Evolutionary conservation across 2,888 invertebrate genomes (phyloP).

Genomic region (Tineola bisselliella): DNA sequence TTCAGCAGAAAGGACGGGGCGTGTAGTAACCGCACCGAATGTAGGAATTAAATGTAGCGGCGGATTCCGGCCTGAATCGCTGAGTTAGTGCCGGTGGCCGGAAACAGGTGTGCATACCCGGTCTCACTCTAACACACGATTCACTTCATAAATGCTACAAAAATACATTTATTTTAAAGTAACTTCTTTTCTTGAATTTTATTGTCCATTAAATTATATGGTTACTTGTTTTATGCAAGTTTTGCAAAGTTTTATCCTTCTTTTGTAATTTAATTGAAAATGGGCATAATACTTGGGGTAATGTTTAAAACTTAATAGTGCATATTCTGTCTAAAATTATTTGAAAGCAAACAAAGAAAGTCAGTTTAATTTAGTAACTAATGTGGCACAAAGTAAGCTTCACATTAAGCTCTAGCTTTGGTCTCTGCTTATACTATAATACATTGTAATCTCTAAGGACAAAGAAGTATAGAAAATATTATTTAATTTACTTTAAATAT

Average conservation of each 20-base stretch:
- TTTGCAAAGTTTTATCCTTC: background rate
- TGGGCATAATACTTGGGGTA: too few species aligned
- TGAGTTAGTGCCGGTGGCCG: constrained; percentile 51
- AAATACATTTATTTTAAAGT: background rate
- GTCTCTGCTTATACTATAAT: background rate
- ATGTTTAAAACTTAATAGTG: too few species aligned
- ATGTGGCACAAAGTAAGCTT: background rate
- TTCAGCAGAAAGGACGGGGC: constrained; percentile 15
- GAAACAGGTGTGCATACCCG: constrained; percentile 42
- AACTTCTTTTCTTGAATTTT: background rate
- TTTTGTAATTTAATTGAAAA: background rate
- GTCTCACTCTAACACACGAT: background rate
- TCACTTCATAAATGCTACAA: constrained; percentile 8
- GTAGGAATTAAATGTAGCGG: constrained; percentile 45
- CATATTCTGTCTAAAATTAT: background rate
- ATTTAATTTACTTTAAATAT: too few species aligned
- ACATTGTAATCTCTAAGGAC: background rate
- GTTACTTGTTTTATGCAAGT: background rate
- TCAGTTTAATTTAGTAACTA: background rate
- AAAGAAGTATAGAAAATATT: background rate
- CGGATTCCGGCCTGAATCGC: constrained; percentile 38
- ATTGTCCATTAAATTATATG: background rate
- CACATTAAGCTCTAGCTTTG: background rate
- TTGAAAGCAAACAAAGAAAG: background rate
- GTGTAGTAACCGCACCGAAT: constrained; percentile 17